Evolutionary conservation across 2,888 invertebrate genomes (phyloP).

Genomic region (Drosophila trichaetosa): DNA sequence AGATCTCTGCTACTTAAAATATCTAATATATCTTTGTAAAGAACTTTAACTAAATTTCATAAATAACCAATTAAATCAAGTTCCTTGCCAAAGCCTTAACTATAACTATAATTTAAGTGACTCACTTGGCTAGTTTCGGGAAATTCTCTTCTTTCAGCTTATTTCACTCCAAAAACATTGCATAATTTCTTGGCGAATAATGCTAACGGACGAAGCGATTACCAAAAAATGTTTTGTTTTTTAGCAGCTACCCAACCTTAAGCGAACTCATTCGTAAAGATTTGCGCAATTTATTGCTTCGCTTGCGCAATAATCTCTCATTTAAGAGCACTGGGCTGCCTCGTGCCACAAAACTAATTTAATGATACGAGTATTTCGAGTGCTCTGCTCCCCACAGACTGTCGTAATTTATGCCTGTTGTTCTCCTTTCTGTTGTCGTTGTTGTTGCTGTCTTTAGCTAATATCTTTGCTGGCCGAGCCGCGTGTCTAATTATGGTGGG

Average conservation of each 20-base stretch:
- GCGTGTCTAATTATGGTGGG: conserved; percentile 71
- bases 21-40: background rate
- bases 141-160: background rate
- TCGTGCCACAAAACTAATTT: conserved; percentile 65
- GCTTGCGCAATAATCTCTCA: conserved; percentile 73
- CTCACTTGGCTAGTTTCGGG: background rate
- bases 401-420: conserved; percentile 49
- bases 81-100: too few species aligned
- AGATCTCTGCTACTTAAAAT: background rate
- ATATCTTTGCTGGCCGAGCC: conserved; percentile 46
- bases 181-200: conserved; percentile 8
- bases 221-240: conserved; percentile 1
- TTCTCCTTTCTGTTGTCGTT: background rate
- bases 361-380: conserved; percentile 65
- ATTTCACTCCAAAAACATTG: conserved; percentile 5
- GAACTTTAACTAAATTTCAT: background rate
- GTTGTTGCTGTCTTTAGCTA: conserved; percentile 35
- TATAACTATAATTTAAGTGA: background rate
- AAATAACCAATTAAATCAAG: background rate
- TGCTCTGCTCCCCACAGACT: conserved; percentile 43
- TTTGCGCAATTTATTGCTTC: conserved; percentile 69
- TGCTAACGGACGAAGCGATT: conserved; percentile 3
- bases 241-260: conserved; percentile 20
- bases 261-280: conserved; percentile 72
- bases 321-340: conserved; percentile 44